Evolutionary conservation across 2,888 invertebrate species (phyloP), one percentile per base, ranked within the genome.

Genomic region (Drosophila mulleri): DNA sequence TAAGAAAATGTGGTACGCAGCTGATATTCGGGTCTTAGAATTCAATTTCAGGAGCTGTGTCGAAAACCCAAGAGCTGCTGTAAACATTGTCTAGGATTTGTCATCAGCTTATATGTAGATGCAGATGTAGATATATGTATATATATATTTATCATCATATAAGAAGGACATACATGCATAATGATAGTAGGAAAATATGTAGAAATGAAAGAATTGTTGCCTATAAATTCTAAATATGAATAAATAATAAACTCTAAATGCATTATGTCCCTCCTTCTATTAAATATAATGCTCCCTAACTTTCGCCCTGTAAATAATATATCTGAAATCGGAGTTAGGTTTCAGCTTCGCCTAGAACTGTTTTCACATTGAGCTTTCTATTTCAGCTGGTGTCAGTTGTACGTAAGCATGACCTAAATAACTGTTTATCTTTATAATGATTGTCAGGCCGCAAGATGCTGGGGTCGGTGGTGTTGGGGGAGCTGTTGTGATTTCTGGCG

Each of bases 401-500:
- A 18, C n/a, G 39, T n/a, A 26, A 29, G 6, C 39, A 14, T 47
- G 61, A 42, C 68, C 50, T 48, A 64, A 52, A 59, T 60, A 69
- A 53, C 45, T 37, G 44, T 66, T 57, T 48, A 50, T 60, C 47
- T 47, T 42, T 45, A 57, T 76, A 74, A 78, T 68, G 75, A 62
- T 50, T 53, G 58, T 42, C 37, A 61, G 54, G 29, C 54, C 18
- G 48, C 47, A 59, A 14, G 23, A 37, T 37, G 9, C 11, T 16
- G 18, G 37, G n/a, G 2, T 14, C 26, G 39, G 18, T 2, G 29
- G 29, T 29, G 29, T 7, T 20, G 14, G 41, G 48, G 37, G 39
- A 47, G 23, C 12, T 67, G 59, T 64, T 72, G 69, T 76, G 77
- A 87, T 83, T 79, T 80, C 68, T 79, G 73, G 50, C 70, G 76